Evolutionary conservation across 2,888 invertebrate genomes (phyloP).

Genomic region (Sialis fuliginosa): DNA sequence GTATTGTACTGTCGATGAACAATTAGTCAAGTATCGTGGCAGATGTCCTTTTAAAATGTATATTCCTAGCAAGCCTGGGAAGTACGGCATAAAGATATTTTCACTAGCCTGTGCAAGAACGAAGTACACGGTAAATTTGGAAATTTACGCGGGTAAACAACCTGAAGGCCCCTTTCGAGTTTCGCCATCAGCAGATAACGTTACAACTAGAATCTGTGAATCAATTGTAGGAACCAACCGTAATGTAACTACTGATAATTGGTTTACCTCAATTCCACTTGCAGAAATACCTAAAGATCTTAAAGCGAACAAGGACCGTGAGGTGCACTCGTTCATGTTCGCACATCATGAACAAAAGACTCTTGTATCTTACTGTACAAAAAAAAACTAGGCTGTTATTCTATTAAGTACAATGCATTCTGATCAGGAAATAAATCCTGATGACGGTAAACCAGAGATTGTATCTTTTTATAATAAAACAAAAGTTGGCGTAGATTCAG

Average conservation of each 20-base stretch:
- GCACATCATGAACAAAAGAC: conserved; percentile 2
- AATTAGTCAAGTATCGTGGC: conserved; percentile 13
- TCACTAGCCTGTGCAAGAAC: conserved; percentile 11
- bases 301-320: too few species aligned
- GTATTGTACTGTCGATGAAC: conserved; percentile 12
- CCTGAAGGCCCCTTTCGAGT: conserved; percentile 12
- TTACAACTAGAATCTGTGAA: neutral
- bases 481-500: too few species aligned
- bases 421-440: conserved; percentile 7
- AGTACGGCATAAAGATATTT: conserved; percentile 14
- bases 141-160: conserved; percentile 13
- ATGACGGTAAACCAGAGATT: neutral
- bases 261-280: too few species aligned
- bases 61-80: conserved; percentile 14
- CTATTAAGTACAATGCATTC: conserved; percentile 10
- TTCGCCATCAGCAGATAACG: too few species aligned
- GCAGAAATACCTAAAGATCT: too few species aligned
- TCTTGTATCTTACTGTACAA: conserved; percentile 8
- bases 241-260: conserved; percentile 13
- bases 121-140: conserved; percentile 13
- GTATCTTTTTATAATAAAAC: too few species aligned
- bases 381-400: conserved; percentile 8
- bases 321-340: too few species aligned
- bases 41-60: conserved; percentile 14
- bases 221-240: conserved; percentile 11